Base-by-base conservation (phyloP, 1,140 invertebrate genomes). In the Venustaconcha ellipsiformis region DNA sequence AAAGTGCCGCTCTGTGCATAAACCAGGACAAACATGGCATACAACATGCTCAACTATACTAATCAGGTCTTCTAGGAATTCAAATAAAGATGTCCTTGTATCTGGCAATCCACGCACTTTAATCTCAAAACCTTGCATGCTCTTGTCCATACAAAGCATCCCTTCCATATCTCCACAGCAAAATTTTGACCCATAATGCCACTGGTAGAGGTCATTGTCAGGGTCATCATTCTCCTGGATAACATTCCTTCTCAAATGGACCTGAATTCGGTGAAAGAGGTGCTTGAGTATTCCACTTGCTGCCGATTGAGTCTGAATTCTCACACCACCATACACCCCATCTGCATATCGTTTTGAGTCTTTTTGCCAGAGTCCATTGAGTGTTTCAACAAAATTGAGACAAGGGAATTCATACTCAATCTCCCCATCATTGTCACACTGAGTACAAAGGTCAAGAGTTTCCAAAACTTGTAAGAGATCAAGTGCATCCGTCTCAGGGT, bases 371-470 rank as follows among this genome's bases (percentile, higher is more conserved):
- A 95, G 87, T 57, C 94, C 94, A 56, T 93, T 92, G 18, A 95
- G 87, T 15, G 93, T 93, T 85, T 95, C 94, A 14, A 93, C 92
- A 63, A 94, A 90, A 88, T 95, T 95, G 80, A 95, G 93, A 83
- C 94, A 93, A 1, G 95, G 95, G 86, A 96, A 95, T 90, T 96
- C 95, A 85, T 94, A 96, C 87, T 95, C 94, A 30, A 94, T 91
- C 68, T 92, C 91, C 5, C 93, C 93, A 66, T 95, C 94, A 55
- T 93, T 92, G 74, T 95, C 94, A 87, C 93, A 94, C 91, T 94
- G 89, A 73, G 94, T 92, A 85, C 95, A 96, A 18, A 96, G 91
- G 85, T 95, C 93, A 67, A 92, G 88, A 1, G 94, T 93, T 84
- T 88, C 86, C 4, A 90, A 78, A 2, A 90, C 83, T 72, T 84